phyloP scores from a whole-genome alignment of 2,888 invertebrate species.

The Hanleya hanleyi region DNA sequence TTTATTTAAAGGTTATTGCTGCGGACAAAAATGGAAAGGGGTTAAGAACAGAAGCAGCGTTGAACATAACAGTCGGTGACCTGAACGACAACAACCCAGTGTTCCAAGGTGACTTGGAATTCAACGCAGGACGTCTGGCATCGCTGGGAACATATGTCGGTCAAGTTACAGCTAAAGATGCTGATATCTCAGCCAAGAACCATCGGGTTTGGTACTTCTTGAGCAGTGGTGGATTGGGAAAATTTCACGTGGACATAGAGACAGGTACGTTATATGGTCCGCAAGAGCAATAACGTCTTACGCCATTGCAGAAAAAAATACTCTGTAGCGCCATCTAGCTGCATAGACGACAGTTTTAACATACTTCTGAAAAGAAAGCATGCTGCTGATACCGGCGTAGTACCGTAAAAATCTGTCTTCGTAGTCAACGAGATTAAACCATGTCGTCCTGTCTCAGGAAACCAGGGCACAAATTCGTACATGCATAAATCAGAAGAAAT shows the following conservation, averaged over 20 bases:
- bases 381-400: too few relatives aligned
- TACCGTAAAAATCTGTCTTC: too few relatives aligned
- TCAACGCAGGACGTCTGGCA: slow-evolving; percentile 3
- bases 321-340: too few relatives aligned
- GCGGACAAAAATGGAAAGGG: slow-evolving; percentile 14
- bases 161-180: slow-evolving; percentile 14
- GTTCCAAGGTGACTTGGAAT: neutral
- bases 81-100: slow-evolving; percentile 32
- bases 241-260: slow-evolving; percentile 21
- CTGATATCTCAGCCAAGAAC: slow-evolving; percentile 19
- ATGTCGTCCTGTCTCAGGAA: too few relatives aligned
- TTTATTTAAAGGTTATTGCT: slow-evolving; percentile 15
- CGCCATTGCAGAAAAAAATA: too few relatives aligned
- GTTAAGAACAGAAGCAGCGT: neutral
- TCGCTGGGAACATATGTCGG: slow-evolving; percentile 14
- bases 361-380: too few relatives aligned
- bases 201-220: slow-evolving; percentile 21
- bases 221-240: slow-evolving; percentile 27
- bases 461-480: too few relatives aligned
- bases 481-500: too few relatives aligned
- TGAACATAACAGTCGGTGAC: slow-evolving; percentile 24
- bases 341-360: too few relatives aligned
- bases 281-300: too few relatives aligned
- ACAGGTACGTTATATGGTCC: slow-evolving; percentile 32
- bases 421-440: too few relatives aligned